phyloP scores from a whole-genome alignment of 2,888 invertebrate species.

The Trichopoda pennipes region DNA sequence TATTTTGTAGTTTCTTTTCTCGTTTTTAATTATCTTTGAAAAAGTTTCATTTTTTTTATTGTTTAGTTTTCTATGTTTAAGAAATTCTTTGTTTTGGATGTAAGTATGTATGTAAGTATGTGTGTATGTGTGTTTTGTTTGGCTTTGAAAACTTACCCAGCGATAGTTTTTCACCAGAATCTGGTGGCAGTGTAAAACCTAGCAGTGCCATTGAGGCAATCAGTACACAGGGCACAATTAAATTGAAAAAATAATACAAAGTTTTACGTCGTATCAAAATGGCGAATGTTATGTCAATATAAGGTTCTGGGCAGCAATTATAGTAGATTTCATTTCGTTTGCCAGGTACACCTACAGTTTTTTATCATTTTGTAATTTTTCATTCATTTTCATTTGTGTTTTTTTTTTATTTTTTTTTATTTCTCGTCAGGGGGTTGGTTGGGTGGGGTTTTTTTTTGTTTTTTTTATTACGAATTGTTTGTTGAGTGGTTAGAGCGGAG shows the following conservation, averaged over 20 bases:
- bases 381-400: slow-evolving; percentile 45
- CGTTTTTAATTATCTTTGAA: slow-evolving; percentile 25
- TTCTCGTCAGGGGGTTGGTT: not conserved
- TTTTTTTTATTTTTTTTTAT: too few species aligned
- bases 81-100: slow-evolving; percentile 3
- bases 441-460: slow-evolving; percentile 35
- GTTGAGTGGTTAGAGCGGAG: not conserved
- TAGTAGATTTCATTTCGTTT: slow-evolving; percentile 96
- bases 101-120: not conserved
- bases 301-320: slow-evolving; percentile 98
- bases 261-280: slow-evolving; percentile 98
- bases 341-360: slow-evolving; percentile 90
- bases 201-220: slow-evolving; percentile 99
- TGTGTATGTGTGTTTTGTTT: slow-evolving; percentile 16
- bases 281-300: slow-evolving; percentile 98
- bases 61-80: not conserved
- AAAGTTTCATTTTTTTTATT: slow-evolving; percentile 9
- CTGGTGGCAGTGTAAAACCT: slow-evolving; percentile 98
- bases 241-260: slow-evolving; percentile 99
- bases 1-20: not conserved
- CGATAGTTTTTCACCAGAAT: slow-evolving; percentile 99
- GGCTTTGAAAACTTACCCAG: slow-evolving; percentile 85
- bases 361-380: slow-evolving; percentile 58
- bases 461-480: slow-evolving; percentile 7
- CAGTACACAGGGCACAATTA: slow-evolving; percentile 99